Conservation (phyloP, 2,888 invertebrate genomes). For the Polymixis lichenea region DNA sequence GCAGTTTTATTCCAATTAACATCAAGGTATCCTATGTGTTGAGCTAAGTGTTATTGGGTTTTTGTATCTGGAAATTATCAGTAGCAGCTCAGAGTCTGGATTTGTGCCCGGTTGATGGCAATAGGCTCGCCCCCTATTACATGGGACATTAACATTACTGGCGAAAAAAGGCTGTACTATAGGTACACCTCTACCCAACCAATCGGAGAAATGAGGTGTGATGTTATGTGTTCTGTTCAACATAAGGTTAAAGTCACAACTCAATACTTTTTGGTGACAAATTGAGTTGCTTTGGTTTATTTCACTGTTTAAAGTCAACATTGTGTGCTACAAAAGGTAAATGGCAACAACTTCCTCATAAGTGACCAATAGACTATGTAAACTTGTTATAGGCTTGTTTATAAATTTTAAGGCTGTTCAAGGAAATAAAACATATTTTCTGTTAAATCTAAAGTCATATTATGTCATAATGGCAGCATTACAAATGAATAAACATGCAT, state of each 20-base stretch:
- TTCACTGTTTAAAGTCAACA: background rate
- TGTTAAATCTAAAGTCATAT: background rate
- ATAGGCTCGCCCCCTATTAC: no score
- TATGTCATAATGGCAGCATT: slow-evolving; percentile 2
- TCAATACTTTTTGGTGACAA: background rate
- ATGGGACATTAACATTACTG: no score
- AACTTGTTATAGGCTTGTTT: background rate
- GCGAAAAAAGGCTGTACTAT: no score
- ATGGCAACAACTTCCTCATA: slow-evolving; percentile 34
- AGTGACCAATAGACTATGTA: background rate
- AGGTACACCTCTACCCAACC: no score
- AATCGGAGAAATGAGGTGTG: no score
- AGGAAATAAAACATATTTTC: slow-evolving; percentile 3
- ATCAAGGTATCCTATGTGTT: no score
- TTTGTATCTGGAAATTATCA: no score
- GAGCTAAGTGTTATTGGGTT: no score
- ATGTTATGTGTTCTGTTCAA: background rate
- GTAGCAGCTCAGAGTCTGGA: no score
- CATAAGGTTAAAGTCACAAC: background rate
- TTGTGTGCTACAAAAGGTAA: slow-evolving; percentile 5
- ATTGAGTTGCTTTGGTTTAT: background rate
- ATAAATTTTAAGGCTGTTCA: background rate
- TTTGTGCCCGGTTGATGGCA: no score
- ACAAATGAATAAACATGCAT: slow-evolving; percentile 11
- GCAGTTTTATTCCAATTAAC: no score